These are phyloP conservation scores for Cervus canadensis DNA, from an alignment of 2,113 vertebrate genomes.

Conservation along the genomic window DNA sequence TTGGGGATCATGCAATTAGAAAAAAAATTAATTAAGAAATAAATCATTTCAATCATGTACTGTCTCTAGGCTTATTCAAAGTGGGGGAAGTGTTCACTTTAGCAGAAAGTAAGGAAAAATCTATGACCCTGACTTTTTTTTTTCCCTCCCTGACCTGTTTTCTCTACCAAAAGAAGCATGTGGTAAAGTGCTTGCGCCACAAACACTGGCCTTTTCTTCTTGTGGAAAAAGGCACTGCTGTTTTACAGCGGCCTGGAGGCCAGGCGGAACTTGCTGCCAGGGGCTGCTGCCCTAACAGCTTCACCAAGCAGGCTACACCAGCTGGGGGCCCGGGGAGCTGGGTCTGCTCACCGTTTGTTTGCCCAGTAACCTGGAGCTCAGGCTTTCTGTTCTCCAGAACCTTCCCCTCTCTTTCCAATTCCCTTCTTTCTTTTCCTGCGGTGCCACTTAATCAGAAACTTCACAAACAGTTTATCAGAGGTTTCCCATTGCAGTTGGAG, in stretches of 20 bases:
- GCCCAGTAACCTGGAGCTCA: slow-evolving; percentile 19
- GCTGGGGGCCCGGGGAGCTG: neutral
- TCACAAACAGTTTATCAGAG: neutral
- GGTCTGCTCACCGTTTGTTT: slow-evolving; percentile 36
- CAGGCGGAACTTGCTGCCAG: slow-evolving; percentile 62
- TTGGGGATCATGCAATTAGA: neutral
- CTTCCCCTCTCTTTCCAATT: neutral
- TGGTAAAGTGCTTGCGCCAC: slow-evolving; percentile 79
- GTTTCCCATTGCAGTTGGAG: neutral
- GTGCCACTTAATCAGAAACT: neutral
- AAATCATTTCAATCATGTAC: neutral
- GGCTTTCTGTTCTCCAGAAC: neutral
- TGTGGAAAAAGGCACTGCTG: slow-evolving; percentile 81
- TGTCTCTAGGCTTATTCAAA: neutral
- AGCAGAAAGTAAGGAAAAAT: slow-evolving; percentile 27
- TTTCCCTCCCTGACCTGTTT: slow-evolving; percentile 46
- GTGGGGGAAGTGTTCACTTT: neutral
- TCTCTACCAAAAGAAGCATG: slow-evolving; percentile 76
- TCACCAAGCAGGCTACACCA: slow-evolving; percentile 70
- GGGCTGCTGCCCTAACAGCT: slow-evolving; percentile 46
- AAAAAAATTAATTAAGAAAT: neutral
- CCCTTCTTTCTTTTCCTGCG: neutral
- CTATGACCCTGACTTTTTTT: slow-evolving; percentile 10
- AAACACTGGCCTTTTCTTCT: slow-evolving; percentile 84
- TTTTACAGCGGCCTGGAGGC: slow-evolving; percentile 83